Evolutionary conservation across 2,888 invertebrate species (phyloP), one percentile per base, ranked within the genome.

Genomic region (Cataglyphis altisquamis): DNA sequence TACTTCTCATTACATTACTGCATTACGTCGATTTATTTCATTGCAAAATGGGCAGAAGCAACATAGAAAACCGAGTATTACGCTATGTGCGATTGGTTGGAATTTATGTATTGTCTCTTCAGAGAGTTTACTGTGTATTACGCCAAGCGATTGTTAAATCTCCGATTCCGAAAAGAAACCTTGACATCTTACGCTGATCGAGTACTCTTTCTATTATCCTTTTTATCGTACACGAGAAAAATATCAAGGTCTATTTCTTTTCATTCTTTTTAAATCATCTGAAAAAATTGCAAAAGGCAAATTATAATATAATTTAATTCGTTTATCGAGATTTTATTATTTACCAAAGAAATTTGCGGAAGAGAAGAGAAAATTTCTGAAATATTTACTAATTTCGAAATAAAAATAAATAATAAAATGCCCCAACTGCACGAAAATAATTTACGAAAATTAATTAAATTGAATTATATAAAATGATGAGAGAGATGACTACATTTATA

Each of bases 61-160:
- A 60, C 12, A 10, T 32, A 21, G 32, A 68, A 82, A 18, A 64
- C 3, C 9, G n/a, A 18, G 48, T 39, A 32, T 32, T 41, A 29
- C 15, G 39, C 18, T 10, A 48, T 18, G 21, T n/a, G 18, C 15
- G 73, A 57, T 36, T 39, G 72, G 63, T 21, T 75, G 32, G 74
- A 85, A 88, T 88, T 87, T 87, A 84, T 84, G 63, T 82, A 82
- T 83, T 82, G 84, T 45, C 29, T 41, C 84, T 39, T 39, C 45
- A 72, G 25, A 39, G 21, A 29, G 6, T 81, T 75, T 66, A 64
- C n/a, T 32, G 64, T 15, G 74, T 70, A 55, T 84, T 60, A 62
- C 63, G 25, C 45, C 60, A 0, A 77, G 60, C 66, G 52, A 41
- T 70, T 74, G 60, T 74, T 62, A 70, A 67, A 67, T 25, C 64